Conservation (phyloP, 1,140 invertebrate species). For the Galleria mellonella region DNA sequence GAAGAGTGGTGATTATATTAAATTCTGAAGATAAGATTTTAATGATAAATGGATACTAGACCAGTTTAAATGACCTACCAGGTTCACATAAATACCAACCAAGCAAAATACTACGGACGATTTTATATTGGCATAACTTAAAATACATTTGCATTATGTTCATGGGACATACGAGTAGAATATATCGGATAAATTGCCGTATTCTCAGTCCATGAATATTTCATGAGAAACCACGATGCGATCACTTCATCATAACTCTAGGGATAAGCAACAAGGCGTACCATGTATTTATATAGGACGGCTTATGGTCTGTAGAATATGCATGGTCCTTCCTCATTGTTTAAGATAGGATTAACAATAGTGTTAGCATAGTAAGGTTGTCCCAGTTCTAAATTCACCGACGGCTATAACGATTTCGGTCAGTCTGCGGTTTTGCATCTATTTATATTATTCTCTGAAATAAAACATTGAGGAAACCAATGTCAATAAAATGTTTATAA, state of each 20-base stretch:
- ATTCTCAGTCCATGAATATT: slow-evolving; percentile 53
- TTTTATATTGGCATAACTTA: slow-evolving; percentile 21
- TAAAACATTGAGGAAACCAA: too few species aligned
- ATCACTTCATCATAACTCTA: slow-evolving; percentile 46
- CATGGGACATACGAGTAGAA: slow-evolving; percentile 27
- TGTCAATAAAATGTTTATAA: too few species aligned
- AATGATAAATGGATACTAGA: too few species aligned
- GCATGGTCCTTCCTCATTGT: slow-evolving; percentile 4
- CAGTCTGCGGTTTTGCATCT: too few species aligned
- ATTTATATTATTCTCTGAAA: too few species aligned
- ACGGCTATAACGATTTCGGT: too few species aligned
- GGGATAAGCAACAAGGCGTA: slow-evolving; percentile 22
- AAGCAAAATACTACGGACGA: slow-evolving; percentile 7
- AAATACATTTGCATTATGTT: slow-evolving; percentile 45
- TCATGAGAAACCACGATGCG: slow-evolving; percentile 39
- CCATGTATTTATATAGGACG: slow-evolving; percentile 34
- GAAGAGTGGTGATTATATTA: too few species aligned
- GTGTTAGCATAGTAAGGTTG: background rate
- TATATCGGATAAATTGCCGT: slow-evolving; percentile 54
- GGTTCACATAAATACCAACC: background rate
- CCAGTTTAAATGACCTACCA: too few species aligned
- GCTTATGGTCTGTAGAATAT: slow-evolving; percentile 20
- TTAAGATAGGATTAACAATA: background rate
- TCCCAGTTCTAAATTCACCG: too few species aligned
- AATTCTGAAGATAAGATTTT: too few species aligned